Evolutionary conservation across 2,113 vertebrate species (phyloP).

Genomic region (Nicator chloris): DNA sequence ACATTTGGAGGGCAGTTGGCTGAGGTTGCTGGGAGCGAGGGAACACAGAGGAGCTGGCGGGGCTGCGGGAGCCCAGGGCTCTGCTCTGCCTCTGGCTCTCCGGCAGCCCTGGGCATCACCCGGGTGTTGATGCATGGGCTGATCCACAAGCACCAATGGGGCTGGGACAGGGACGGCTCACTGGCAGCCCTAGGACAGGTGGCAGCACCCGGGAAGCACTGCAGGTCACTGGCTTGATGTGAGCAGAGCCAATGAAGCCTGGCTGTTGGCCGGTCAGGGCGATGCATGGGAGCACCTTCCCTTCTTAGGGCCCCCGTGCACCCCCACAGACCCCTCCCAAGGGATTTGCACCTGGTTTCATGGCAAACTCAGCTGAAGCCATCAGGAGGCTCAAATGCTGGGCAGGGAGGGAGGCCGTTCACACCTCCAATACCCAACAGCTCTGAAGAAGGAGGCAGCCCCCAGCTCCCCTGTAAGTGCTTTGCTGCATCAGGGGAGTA

Average conservation of each 20-base stretch:
- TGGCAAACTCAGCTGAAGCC: not conserved
- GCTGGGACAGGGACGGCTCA: not conserved
- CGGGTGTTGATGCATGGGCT: not conserved
- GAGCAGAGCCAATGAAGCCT: not conserved
- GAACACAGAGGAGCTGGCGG: rapidly evolving
- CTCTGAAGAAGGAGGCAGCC: not conserved
- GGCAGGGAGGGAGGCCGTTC: not conserved
- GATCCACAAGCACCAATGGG: not conserved
- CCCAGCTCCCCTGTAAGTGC: not conserved
- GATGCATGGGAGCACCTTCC: not conserved
- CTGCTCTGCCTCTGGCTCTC: not conserved
- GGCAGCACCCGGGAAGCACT: not conserved
- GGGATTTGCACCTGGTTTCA: not conserved
- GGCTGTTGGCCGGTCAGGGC: not conserved
- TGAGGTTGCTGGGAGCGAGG: not conserved
- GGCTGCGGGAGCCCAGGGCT: not conserved
- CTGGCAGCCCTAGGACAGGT: not conserved
- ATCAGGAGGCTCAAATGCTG: not conserved
- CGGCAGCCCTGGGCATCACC: not conserved
- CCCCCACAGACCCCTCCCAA: not conserved
- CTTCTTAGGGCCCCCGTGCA: not conserved
- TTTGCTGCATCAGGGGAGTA: not conserved
- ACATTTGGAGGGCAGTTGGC: not conserved
- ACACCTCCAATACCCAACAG: not conserved
- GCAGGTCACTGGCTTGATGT: not conserved